Percentiles rank a stretch among this genome's conserved stretches.
Evolutionary conservation across 1,140 invertebrate species (phyloP).

Genomic region (Charaxes varanes): DNA sequence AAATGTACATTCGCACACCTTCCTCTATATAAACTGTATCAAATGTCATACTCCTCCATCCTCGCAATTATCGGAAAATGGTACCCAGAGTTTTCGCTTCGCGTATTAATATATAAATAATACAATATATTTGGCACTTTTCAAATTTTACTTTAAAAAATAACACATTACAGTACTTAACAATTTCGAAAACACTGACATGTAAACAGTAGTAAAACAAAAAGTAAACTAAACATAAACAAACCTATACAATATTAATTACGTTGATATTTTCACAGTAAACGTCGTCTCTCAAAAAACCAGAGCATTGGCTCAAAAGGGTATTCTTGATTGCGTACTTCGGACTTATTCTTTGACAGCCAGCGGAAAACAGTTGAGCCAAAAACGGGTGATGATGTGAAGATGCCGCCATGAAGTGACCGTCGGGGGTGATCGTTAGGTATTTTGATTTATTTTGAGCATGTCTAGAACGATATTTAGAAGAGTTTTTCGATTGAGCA

Average conservation of each 20-base stretch:
- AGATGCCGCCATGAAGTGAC: conserved; percentile 42
- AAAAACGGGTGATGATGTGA: conserved; percentile 45
- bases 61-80: too few relatives aligned
- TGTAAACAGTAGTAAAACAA: conserved; percentile 20
- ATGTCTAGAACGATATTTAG: conserved; percentile 14
- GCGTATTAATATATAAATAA: conserved; percentile 4
- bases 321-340: conserved; percentile 45
- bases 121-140: neutral
- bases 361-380: conserved; percentile 27
- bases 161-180: conserved; percentile 7
- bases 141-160: conserved; percentile 5
- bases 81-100: too few relatives aligned
- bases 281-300: conserved; percentile 35
- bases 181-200: conserved; percentile 11
- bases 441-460: conserved; percentile 20
- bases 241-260: conserved; percentile 27
- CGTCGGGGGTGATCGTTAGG: conserved; percentile 40
- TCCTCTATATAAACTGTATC: too few relatives aligned
- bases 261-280: conserved; percentile 53
- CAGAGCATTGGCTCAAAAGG: conserved; percentile 40
- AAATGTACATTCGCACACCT: too few relatives aligned
- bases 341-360: conserved; percentile 36
- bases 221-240: conserved; percentile 22
- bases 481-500: conserved; percentile 6
- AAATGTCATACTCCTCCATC: too few relatives aligned